Evolutionary conservation across 2,888 invertebrate species (phyloP).

Genomic region (Drosophila seclusa): DNA sequence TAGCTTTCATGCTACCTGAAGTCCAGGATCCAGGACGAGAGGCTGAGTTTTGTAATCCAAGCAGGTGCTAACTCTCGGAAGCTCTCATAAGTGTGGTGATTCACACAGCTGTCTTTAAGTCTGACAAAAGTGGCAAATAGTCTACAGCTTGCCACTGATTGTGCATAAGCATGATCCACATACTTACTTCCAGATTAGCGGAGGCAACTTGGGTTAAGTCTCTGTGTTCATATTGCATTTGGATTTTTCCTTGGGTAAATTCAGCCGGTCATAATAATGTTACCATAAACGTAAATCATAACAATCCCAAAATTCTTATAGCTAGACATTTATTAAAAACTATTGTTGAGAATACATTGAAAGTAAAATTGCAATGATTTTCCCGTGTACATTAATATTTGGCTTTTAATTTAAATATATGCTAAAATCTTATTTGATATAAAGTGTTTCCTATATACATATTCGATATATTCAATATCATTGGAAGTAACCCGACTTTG

Average conservation of each 20-base stretch:
- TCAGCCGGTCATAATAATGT: not conserved
- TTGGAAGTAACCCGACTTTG: constrained; percentile 28
- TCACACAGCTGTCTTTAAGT: not conserved
- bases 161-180: not conserved
- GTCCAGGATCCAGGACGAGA: not conserved
- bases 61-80: constrained; percentile 4
- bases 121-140: not conserved
- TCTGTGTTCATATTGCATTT: not conserved
- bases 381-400: constrained; percentile 29
- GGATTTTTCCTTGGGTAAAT: too few relatives aligned
- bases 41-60: not conserved
- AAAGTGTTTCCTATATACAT: constrained; percentile 14
- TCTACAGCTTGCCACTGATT: not conserved
- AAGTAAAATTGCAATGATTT: constrained; percentile 13
- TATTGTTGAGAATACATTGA: not conserved
- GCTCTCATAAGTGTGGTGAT: not conserved
- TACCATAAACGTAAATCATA: not conserved
- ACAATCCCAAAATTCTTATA: not conserved
- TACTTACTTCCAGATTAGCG: not conserved
- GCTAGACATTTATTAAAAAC: not conserved
- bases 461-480: constrained; percentile 25
- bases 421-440: constrained; percentile 5
- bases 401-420: constrained; percentile 16
- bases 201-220: not conserved
- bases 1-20: constrained; percentile 22